Evolutionary conservation across 53 echinoderm and acorn worm species (phyloP), one percentile per base, ranked within the genome.

Genomic region (Antedon mediterranea): DNA sequence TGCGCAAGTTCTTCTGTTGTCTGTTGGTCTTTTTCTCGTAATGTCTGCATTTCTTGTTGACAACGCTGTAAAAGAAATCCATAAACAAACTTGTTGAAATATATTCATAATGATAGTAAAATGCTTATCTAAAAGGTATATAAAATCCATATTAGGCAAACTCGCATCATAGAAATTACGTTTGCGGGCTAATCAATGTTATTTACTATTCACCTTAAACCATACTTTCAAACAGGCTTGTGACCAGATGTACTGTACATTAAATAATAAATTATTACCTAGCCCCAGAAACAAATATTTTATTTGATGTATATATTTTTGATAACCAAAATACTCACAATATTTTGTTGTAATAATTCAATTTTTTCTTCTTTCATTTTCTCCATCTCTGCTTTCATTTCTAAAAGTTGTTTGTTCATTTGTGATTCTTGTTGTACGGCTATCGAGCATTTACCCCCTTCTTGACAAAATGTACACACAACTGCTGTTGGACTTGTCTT

Each of bases 31-130:
- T 87, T 81, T 73, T 91, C 91, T 43, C 89, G 84, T 71, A 91
- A 74, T 73, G 85, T 94, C 77, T 91, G 90, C 76, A 94, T 76
- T 75, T 94, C 94, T 27, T 91, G 89, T 73, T 94, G 94, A 85
- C 90, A 91, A 75, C 79, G 81, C 91, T 91, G 88, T 37, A 74
- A 72, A 23, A 57, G 9, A 57, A 57, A 57, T 37, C 4, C 11
- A 11, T 6, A 37, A 37, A 37, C 4, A 6, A n/a, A 37, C 11
- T 37, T 4, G 37, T 4, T 37, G 37, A 37, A 6, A 11, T 37
- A 37, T 37, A 11, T 37, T 11, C 11, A 37, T 11, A 4, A 37
- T 37, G 37, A 4, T 37, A 4, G 37, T n/a, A n/a, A n/a, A n/a
- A n/a, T n/a, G n/a, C n/a, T n/a, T n/a, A n/a, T n/a, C n/a, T n/a